Evolutionary conservation across 2,797 vertebrate species (phyloP), one percentile per base, ranked within the genome.

Genomic region (Kryptolebias ocellatus): DNA sequence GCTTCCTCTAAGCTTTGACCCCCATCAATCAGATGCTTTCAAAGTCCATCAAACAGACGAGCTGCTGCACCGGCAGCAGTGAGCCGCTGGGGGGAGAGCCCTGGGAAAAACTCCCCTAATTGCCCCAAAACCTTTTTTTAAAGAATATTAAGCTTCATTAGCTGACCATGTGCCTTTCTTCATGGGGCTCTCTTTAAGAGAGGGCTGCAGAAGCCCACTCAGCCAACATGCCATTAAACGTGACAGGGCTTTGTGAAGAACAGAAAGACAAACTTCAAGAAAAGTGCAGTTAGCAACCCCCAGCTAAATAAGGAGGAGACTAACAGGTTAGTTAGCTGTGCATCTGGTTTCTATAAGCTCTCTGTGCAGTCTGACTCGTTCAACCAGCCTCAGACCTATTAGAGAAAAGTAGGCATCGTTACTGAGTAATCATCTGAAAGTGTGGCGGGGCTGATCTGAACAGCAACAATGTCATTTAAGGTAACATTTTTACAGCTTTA

Each of bases 101-200:
- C 83, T 94, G 92, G 92, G 92, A 93, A 93, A 93, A 80, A 79
- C 89, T 93, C 85, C 83, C 86, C 91, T 94, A 93, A 94, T 94
- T 94, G 94, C 87, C 91, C 88, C 78, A 64, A 47, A 8, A 78
- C 89, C 88, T 88, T 90, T 94, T 24, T 94, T 94, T 91, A 92
- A 94, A 93, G 90, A 93, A 94, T 92, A 94, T 94, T 94, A 94
- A 94, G 92, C 93, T 91, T 94, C 90, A 93, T 94, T 94, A 93
- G 91, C 89, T 88, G 89, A 92, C 91, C 88, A 82, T 88, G 85
- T 89, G 90, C 87, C 86, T 93, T 94, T 93, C 90, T 93, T 92
- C 74, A 53, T 45, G 52, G 68, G 80, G 80, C 90, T 91, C 91
- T 91, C 90, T 90, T 93, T 87, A 83, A 71, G 86, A 89, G 87